These are phyloP conservation scores for Coecobrya sp. DNA, from an alignment of 2,888 invertebrate genomes.

Conservation along the genomic window DNA sequence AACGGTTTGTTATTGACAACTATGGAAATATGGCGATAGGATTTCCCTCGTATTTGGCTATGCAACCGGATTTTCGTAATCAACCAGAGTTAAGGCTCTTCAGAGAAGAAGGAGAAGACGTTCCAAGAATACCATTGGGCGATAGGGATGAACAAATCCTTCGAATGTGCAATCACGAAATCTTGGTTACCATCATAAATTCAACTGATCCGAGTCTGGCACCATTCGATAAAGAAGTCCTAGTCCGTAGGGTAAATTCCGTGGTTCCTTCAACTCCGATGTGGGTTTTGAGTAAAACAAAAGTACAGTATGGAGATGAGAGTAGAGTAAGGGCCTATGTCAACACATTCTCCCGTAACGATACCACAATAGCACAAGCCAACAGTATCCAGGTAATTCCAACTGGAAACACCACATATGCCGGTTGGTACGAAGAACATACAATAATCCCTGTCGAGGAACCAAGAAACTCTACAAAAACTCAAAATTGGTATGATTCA, in stretches of 20 bases:
- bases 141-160: not conserved
- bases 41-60: constrained; percentile 5
- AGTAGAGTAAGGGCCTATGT: not conserved
- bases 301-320: not conserved
- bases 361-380: not conserved
- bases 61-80: not conserved
- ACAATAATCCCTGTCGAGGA: constrained; percentile 13
- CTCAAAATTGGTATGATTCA: constrained; percentile 20
- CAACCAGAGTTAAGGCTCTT: no score
- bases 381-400: not conserved
- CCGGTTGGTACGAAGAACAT: constrained; percentile 26
- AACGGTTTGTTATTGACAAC: not conserved
- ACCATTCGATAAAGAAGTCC: not conserved
- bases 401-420: not conserved
- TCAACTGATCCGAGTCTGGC: not conserved
- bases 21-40: not conserved
- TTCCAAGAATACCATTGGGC: not conserved
- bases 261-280: not conserved
- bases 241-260: not conserved
- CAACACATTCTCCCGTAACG: not conserved
- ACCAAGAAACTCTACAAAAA: not conserved
- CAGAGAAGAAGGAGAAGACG: not conserved
- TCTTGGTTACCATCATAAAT: not conserved
- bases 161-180: not conserved
- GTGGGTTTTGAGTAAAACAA: not conserved